Evolutionary conservation across 2,888 invertebrate species (phyloP).

Genomic region (Mimumesa dahlbomi): DNA sequence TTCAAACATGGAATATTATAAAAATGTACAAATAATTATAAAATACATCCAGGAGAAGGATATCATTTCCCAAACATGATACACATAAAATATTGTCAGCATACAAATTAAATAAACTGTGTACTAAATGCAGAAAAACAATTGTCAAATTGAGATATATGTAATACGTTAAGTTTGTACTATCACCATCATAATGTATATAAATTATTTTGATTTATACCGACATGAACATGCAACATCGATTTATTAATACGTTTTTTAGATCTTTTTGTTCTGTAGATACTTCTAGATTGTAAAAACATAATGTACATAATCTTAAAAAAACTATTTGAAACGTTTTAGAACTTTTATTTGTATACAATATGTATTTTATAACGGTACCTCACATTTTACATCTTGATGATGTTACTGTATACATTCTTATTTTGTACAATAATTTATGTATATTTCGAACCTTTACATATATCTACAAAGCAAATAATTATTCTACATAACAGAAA

Average conservation of each 20-base stretch:
- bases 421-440: conserved; percentile 44
- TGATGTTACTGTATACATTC: conserved; percentile 30
- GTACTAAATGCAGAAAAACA: no score
- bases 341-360: conserved; percentile 37
- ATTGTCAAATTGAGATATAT: no score
- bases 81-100: conserved; percentile 1
- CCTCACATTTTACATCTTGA: conserved; percentile 23
- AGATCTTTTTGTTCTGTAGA: no score
- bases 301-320: neutral
- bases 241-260: no score
- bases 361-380: conserved; percentile 32
- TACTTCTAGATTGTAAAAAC: no score
- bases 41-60: conserved; percentile 60
- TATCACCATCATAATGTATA: no score
- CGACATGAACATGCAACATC: no score
- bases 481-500: conserved; percentile 43
- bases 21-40: conserved; percentile 69
- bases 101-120: no score
- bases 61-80: conserved; percentile 3
- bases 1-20: conserved; percentile 63
- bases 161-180: no score
- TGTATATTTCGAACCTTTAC: conserved; percentile 41
- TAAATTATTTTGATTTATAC: no score
- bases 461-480: conserved; percentile 57
- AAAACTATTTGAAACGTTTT: conserved; percentile 7